Base-by-base conservation (phyloP, 2,888 invertebrate species). In the Eupithecia subumbrata region DNA sequence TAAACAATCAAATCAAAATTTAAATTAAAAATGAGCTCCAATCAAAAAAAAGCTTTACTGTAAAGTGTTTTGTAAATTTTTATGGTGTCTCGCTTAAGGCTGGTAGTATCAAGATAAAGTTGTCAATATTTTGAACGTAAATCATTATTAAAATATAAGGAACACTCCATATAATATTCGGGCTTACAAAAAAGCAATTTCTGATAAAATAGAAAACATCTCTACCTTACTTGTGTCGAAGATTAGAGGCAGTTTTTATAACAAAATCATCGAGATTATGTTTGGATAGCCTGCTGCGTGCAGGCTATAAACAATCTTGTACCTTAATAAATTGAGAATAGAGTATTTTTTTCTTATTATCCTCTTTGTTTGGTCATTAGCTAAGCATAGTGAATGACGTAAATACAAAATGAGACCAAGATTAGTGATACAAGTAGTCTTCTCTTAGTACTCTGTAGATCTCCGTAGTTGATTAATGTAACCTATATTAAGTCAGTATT, bases 351-450 rank as follows among this genome's bases (percentile, higher is more conserved):
- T 25, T 25, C 1, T 60, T 1, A 5, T 60, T 25, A 1, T 60
- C 22, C 3, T 56, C 1, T 60, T 64, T 63, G 63, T 14, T 30
- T 18, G 30, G 18, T 34, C 18, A 63, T 30, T 16, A 12, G 25
- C 16, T 30, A 30, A 64, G 18, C 5, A 9, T 34, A 43, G 9
- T 37, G 14, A 45, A 25, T 68, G 68, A 18, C 16, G 68, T 68
- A 25, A 25, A 25, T 4, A 68, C 12, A 68, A 68, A 68, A 45
- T 72, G 80, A 80, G 80, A 82, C 81, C 82, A 82, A 81, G 71
- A 56, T 72, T 78, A 80, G 77, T 69, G 60, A 72, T 72, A 74
- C 77, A 68, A 79, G 66, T 76, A 70, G 72, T 56, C 34, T 56
- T 66, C 37, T 66, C 37, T 66, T 66, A 66, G 22, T 66, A 66